Conservation (phyloP, 1,140 invertebrate species). For the Rhopalosiphum maidis region DNA sequence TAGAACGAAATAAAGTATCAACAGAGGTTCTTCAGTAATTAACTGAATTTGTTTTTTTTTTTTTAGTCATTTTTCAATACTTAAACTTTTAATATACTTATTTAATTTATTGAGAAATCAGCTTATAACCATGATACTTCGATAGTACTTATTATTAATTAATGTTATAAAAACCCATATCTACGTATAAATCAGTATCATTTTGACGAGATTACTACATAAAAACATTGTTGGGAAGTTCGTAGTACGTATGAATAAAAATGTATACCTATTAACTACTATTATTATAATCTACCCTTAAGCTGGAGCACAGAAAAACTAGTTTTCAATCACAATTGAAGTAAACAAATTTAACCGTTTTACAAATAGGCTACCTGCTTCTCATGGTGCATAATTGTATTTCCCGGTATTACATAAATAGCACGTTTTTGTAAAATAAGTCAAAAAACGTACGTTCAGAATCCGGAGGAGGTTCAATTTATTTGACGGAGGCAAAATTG, state of each 20-base stretch:
- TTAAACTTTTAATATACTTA: background rate
- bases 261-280: no score
- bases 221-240: no score
- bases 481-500: background rate
- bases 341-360: background rate
- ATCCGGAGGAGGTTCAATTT: background rate
- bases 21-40: background rate
- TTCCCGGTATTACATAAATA: background rate
- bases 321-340: background rate
- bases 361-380: background rate
- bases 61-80: background rate
- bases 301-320: background rate
- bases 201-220: no score
- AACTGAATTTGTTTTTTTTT: background rate
- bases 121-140: no score
- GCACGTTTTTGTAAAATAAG: background rate
- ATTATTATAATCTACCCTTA: background rate
- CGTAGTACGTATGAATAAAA: no score
- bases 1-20: background rate
- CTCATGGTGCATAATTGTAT: background rate
- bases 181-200: no score
- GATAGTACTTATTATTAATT: no score
- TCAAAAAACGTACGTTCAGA: background rate
- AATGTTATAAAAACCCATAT: no score
- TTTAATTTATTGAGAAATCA: no score